These are phyloP conservation scores for Stenchaetothrips biformis DNA, from an alignment of 2,888 invertebrate species.

Conservation along the genomic window DNA sequence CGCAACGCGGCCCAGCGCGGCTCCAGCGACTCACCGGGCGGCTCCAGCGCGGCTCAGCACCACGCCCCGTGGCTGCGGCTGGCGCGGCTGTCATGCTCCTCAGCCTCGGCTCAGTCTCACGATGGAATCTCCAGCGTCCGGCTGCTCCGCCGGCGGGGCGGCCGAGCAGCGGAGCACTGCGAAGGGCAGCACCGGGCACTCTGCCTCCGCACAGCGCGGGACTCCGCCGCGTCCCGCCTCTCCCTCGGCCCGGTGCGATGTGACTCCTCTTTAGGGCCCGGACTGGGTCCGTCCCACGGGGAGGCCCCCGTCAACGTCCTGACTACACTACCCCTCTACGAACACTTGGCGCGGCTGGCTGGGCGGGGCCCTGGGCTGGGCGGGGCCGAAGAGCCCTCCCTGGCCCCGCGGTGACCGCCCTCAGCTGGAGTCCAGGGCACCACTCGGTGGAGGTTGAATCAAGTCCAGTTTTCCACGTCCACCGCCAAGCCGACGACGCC, in stretches of 20 bases:
- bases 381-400: neutral
- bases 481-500: neutral
- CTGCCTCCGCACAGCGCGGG: too few relatives aligned
- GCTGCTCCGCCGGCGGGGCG: too few relatives aligned
- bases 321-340: neutral
- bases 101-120: too few relatives aligned
- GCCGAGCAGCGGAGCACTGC: too few relatives aligned
- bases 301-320: neutral
- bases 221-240: neutral
- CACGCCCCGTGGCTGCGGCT: neutral
- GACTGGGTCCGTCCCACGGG: neutral
- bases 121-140: too few relatives aligned
- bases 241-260: constrained; percentile 8
- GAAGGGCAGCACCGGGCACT: too few relatives aligned
- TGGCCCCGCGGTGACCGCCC: neutral
- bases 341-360: neutral
- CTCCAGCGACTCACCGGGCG: neutral
- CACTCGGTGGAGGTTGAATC: neutral
- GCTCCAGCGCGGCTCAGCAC: neutral
- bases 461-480: neutral
- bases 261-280: constrained; percentile 1
- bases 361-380: neutral
- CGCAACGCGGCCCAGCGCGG: neutral
- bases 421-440: too few relatives aligned
- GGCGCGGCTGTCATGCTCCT: neutral